phyloP scores from a whole-genome alignment of 2,888 invertebrate species.

The Alentia gelatinosa region DNA sequence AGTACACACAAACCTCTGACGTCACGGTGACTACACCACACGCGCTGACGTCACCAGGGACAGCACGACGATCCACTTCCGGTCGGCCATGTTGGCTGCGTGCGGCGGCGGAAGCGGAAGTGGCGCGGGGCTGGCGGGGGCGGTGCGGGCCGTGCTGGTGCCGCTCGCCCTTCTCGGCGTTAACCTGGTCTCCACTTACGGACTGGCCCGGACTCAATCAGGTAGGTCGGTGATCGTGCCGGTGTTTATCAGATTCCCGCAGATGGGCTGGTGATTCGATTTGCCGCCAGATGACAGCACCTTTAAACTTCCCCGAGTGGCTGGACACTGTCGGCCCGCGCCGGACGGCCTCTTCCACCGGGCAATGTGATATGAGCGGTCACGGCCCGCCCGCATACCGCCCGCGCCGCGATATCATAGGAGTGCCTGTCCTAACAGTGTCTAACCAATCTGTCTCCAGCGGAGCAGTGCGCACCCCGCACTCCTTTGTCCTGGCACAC shows the following conservation, averaged over 20 bases:
- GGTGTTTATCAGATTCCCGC: neutral
- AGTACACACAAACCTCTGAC: too few species aligned
- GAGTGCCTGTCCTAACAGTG: neutral
- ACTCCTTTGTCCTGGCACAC: neutral
- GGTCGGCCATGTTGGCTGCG: neutral
- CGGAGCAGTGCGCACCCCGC: neutral
- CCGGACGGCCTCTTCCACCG: neutral
- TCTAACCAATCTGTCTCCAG: neutral
- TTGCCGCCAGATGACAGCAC: neutral
- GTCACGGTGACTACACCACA: neutral
- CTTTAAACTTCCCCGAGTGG: neutral
- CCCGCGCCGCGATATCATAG: neutral
- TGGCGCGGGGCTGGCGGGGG: neutral
- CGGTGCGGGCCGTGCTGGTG: neutral
- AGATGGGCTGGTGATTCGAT: slow-evolving; percentile 39
- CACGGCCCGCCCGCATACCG: neutral
- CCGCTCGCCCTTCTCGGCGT: neutral
- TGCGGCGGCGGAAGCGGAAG: neutral
- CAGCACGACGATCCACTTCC: neutral
- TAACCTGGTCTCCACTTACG: neutral
- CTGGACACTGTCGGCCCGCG: neutral
- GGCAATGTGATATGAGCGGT: neutral
- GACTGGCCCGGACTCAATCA: slow-evolving; percentile 25
- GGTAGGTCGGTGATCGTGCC: slow-evolving; percentile 33
- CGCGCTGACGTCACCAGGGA: neutral